These are phyloP conservation scores for Nudaria mundana DNA, from an alignment of 2,888 invertebrate genomes.

Conservation along the genomic window DNA sequence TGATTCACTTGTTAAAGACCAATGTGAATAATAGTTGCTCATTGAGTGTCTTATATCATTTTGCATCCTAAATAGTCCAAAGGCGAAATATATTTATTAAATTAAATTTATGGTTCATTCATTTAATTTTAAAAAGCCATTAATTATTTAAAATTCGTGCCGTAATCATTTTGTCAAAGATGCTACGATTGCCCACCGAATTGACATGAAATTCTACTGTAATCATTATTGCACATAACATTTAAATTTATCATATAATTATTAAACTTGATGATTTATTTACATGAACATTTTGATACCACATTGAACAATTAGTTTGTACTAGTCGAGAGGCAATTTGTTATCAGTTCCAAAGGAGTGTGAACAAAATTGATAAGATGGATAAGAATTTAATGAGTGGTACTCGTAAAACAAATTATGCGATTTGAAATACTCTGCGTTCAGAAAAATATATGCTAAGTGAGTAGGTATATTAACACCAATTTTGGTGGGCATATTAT, in stretches of 20 bases:
- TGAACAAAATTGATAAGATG: conserved; percentile 5
- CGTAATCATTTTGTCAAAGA: conserved; percentile 20
- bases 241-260: conserved; percentile 17
- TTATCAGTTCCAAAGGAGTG: conserved; percentile 13
- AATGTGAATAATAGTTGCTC: conserved; percentile 52
- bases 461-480: conserved; percentile 4
- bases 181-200: conserved; percentile 44
- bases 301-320: conserved; percentile 23
- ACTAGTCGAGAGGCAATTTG: conserved; percentile 15
- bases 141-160: conserved; percentile 20
- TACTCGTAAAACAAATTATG: background rate
- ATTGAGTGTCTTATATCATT: conserved; percentile 29
- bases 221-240: conserved; percentile 21
- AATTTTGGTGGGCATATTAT: conserved; percentile 14
- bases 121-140: conserved; percentile 10
- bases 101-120: conserved; percentile 13
- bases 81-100: conserved; percentile 25
- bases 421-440: no score
- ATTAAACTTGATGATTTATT: conserved; percentile 13
- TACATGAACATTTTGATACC: conserved; percentile 11
- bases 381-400: conserved; percentile 1
- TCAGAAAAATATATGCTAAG: no score
- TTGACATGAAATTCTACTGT: conserved; percentile 25
- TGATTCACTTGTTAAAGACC: conserved; percentile 27
- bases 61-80: conserved; percentile 32